Percentiles rank a stretch among this genome's conserved stretches.
phyloP scores from a whole-genome alignment of 1,140 invertebrate genomes.

The Caenorhabditis elegans region DNA sequence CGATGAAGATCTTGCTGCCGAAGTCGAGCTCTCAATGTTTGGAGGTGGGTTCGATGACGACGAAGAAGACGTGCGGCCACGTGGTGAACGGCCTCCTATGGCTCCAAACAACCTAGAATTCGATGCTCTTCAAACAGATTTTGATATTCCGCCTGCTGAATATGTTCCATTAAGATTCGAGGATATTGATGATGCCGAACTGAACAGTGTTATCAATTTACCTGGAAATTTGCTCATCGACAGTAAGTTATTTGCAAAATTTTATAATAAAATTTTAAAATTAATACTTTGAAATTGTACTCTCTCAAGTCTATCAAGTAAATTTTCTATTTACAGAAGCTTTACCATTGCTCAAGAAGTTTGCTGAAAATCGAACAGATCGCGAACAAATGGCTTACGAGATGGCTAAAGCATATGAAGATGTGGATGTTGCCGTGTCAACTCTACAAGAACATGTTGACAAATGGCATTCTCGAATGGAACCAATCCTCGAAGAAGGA shows the following conservation, averaged over 20 bases:
- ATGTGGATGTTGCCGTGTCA: background rate
- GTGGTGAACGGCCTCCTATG: background rate
- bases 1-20: background rate
- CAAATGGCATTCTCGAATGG: constrained; percentile 52
- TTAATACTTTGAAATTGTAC: background rate
- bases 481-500: constrained; percentile 50
- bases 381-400: background rate
- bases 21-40: background rate
- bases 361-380: background rate
- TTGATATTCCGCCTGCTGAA: background rate
- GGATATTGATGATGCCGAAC: background rate
- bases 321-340: background rate
- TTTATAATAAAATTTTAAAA: background rate
- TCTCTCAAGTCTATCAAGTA: background rate
- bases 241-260: background rate
- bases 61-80: background rate
- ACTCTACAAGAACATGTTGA: background rate
- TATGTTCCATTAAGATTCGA: background rate
- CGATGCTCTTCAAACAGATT: background rate
- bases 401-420: constrained; percentile 14
- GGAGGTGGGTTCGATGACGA: background rate
- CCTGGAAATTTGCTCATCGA: background rate
- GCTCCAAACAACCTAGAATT: background rate
- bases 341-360: background rate
- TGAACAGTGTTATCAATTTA: background rate